A percentile compares a stretch with the other conserved stretches of the same genome.
phyloP scores from a whole-genome alignment of 2,888 invertebrate species.

The Endomychus coccineus region DNA sequence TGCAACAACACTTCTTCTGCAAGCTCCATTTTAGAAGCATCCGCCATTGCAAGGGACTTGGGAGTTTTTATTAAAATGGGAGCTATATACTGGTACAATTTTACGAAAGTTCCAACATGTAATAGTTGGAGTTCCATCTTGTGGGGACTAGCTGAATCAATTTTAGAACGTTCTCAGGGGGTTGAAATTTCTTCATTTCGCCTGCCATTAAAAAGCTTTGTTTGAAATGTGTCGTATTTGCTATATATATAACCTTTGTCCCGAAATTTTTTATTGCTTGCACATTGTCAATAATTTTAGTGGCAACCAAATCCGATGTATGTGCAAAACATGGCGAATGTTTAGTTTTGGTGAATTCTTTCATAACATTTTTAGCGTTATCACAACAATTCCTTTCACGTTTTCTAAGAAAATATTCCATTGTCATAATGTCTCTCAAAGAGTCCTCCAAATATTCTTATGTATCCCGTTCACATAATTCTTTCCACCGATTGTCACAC shows the following conservation, averaged over 20 bases:
- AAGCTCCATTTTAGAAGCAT: neutral
- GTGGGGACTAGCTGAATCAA: conserved; percentile 6
- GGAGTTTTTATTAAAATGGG: neutral
- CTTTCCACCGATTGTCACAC: conserved; percentile 9
- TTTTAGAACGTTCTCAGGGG: conserved; percentile 1
- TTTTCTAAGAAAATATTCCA: conserved; percentile 20
- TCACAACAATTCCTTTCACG: conserved; percentile 19
- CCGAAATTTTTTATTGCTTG: neutral
- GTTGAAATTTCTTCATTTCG: conserved; percentile 1
- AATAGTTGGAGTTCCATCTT: conserved; percentile 9
- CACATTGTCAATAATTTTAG: conserved; percentile 2
- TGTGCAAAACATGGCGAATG: conserved; percentile 24
- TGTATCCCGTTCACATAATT: conserved; percentile 10
- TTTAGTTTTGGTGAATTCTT: conserved; percentile 14
- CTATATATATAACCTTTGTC: conserved; percentile 1
- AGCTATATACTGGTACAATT: neutral
- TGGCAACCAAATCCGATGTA: conserved; percentile 3
- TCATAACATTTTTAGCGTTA: conserved; percentile 21
- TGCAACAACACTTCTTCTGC: neutral
- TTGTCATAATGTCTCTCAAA: conserved; percentile 8
- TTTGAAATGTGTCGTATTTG: conserved; percentile 5
- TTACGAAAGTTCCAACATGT: conserved; percentile 7
- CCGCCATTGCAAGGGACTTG: neutral
- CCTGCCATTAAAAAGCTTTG: neutral
- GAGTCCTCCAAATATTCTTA: conserved; percentile 7